These are phyloP conservation scores for Labia minor DNA, from an alignment of 2,888 invertebrate genomes.

Conservation along the genomic window DNA sequence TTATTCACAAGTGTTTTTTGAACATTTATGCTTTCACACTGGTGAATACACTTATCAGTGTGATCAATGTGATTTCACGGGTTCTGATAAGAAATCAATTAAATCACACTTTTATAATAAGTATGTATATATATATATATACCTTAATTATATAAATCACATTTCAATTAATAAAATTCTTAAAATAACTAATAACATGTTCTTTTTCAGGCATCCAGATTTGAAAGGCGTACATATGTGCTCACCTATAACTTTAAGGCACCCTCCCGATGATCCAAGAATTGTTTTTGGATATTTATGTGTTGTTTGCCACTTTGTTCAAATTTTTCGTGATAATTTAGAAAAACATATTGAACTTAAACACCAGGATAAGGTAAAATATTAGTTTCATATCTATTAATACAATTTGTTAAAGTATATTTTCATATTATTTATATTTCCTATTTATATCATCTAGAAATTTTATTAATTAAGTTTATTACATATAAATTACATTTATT, in stretches of 20 bases:
- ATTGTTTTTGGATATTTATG: conserved; percentile 51
- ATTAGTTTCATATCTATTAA: too few species aligned
- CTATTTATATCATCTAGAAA: too few species aligned
- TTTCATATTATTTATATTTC: too few species aligned
- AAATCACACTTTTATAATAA: conserved; percentile 24
- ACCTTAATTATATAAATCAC: too few species aligned
- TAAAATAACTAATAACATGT: too few species aligned
- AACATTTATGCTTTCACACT: conserved; percentile 64
- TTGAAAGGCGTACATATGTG: conserved; percentile 1
- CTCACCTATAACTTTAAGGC: conserved; percentile 19
- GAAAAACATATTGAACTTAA: too few species aligned
- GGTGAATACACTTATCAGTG: conserved; percentile 65
- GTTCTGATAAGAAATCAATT: conserved; percentile 22
- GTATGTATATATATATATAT: not conserved
- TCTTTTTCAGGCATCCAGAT: conserved; percentile 20
- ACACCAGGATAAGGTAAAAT: too few species aligned
- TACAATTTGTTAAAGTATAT: too few species aligned
- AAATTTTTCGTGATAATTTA: conserved; percentile 49
- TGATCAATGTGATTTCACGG: conserved; percentile 41
- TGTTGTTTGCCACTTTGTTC: conserved; percentile 60
- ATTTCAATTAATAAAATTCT: not conserved
- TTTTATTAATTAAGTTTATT: too few species aligned
- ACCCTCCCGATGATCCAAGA: conserved; percentile 30
- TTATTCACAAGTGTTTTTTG: conserved; percentile 43
- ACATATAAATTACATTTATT: too few species aligned